Evolutionary conservation across 2,888 invertebrate species (phyloP), one percentile per base, ranked within the genome.

Genomic region (Yponomeuta plumbellus): DNA sequence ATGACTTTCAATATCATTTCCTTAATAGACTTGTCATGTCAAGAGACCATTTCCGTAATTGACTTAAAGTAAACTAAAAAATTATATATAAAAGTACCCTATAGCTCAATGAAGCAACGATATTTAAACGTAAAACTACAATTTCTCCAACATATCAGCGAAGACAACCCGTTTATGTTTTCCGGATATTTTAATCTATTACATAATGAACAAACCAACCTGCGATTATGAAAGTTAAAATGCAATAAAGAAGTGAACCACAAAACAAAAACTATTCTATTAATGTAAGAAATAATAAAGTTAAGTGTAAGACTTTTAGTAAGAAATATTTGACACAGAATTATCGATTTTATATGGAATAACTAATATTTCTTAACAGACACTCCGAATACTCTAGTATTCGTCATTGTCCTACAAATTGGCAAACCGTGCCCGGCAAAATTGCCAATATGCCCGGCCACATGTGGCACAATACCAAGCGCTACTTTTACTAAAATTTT

Each of bases 11-110:
- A 52, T 52, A 13, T 52, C 44, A 52, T 52, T 52, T 52, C 44
- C 44, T 52, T 52, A 52, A 52, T 52, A 52, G 44, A 52, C 44
- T 52, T 52, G 44, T 52, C 44, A 52, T 52, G 44, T 52, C 44
- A 17, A 52, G 44, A 52, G 44, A 52, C 17, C 44, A 52, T 52
- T 52, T 52, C 44, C 44, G 5, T 52, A 52, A 52, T 52, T 52
- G 44, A 52, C 44, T 52, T 13, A 52, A 52, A 52, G 8, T 52
- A 52, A 52, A 1, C 13, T 3, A 52, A 13, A 0, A 52, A 52
- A 17, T 13, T 52, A 52, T 11, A 2, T 52, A 13, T 34, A 52
- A 13, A 52, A 52, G 13, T 17, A 52, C 8, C 34, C 44, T 4
- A 17, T 52, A 52, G 17, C 13, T 52, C 44, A 52, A 52, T 13